Evolutionary conservation across 2,113 vertebrate species (phyloP), one percentile per base, ranked within the genome.

Genomic region (human (Homo sapiens)): DNA sequence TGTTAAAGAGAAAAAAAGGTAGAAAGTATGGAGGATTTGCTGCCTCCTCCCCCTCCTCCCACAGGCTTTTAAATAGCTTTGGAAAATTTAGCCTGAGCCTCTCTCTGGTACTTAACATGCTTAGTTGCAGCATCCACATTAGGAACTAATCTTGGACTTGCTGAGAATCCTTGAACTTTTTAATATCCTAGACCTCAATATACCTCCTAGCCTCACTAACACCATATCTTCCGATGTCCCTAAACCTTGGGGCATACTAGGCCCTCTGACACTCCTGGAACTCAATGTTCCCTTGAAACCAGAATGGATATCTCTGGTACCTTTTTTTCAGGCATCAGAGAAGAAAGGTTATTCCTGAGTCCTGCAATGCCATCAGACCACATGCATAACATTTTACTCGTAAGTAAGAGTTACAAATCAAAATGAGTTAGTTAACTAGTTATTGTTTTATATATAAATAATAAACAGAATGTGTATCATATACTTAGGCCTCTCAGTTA

Each of bases 111-210:
- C 5, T 20, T 85, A 57, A 52, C 35, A 89, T 68, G 48, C 20
- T 81, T 78, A 72, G 55, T 40, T 80, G 30, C 22, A 93, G 25
- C 32, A 50, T 92, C 72, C 40, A 52, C 25, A 45, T 50, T 45
- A 86, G 86, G 94, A 89, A 52, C 66, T 52, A 82, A 94, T 48
- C 35, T 78, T 89, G 72, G 27, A 70, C 30, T 96, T 89, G 35
- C 57, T 96, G 52, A 96, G 50, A 82, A 61, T 92, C 18, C 4
- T 72, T 93, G 57, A 40, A 64, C n/a, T 35, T 78, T 94, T 82
- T 73, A 30, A n/a, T 70, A 4, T 80, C 64, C 35, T 85, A 55
- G 55, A 50, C 25, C 35, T 94, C 90, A 87, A 78, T 11, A 57
- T 22, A 96, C 3, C 27, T 87, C 38, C 14, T 10, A 94, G 75